phyloP scores from a whole-genome alignment of 2,113 vertebrate genomes.

The Lophius piscatorius region DNA sequence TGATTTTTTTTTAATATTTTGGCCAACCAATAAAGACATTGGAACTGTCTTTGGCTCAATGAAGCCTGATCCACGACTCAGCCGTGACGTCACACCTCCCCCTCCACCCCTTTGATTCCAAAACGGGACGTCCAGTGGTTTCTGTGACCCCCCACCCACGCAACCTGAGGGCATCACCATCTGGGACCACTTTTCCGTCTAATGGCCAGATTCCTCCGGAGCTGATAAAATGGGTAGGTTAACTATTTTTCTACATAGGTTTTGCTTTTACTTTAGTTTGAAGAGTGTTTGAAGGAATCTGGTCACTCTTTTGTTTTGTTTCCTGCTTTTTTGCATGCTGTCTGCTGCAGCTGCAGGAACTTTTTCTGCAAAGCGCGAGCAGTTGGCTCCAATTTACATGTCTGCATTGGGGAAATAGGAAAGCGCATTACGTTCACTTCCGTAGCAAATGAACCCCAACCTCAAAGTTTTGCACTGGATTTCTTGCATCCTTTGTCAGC shows the following conservation, averaged over 20 bases:
- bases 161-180: slow-evolving; percentile 43
- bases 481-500: no score
- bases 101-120: neutral
- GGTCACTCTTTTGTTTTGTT: neutral
- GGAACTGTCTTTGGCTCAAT: slow-evolving; percentile 19
- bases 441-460: no score
- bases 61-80: slow-evolving; percentile 1
- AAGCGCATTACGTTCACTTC: no score
- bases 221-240: slow-evolving; percentile 48
- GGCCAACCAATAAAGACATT: neutral
- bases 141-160: slow-evolving; percentile 1
- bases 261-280: neutral
- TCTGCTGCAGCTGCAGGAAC: no score
- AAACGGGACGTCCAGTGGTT: slow-evolving; percentile 45
- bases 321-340: neutral
- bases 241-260: neutral
- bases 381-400: no score
- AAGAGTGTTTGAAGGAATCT: neutral
- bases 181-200: slow-evolving; percentile 5
- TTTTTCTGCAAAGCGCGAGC: no score
- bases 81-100: slow-evolving; percentile 25
- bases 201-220: slow-evolving; percentile 8
- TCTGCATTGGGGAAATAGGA: no score
- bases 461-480: no score
- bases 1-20: no score